Conservation (phyloP, 2,888 invertebrate genomes). For the Ectemnius lituratus region DNA sequence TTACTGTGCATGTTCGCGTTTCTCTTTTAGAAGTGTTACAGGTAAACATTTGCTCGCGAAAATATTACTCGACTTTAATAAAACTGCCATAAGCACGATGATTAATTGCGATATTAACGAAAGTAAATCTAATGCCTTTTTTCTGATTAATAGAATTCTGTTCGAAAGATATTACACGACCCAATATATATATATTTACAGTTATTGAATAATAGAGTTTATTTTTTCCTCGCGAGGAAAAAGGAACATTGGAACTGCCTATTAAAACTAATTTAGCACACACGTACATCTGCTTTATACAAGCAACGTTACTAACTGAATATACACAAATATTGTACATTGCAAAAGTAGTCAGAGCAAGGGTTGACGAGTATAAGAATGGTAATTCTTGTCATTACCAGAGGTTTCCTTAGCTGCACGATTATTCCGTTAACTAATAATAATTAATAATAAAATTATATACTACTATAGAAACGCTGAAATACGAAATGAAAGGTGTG, state of each 20-base stretch:
- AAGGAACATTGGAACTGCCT: constrained; percentile 58
- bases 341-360: constrained; percentile 73
- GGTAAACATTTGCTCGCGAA: background rate
- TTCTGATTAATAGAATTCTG: constrained; percentile 43
- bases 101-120: too few species aligned
- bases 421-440: constrained; percentile 48
- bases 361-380: constrained; percentile 60
- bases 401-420: constrained; percentile 45
- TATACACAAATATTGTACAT: constrained; percentile 66
- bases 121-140: constrained; percentile 1
- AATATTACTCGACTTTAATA: too few species aligned
- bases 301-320: constrained; percentile 48
- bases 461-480: too few species aligned
- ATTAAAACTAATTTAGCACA: constrained; percentile 57
- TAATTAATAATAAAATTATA: constrained; percentile 7
- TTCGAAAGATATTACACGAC: constrained; percentile 26
- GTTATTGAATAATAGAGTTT: constrained; percentile 54
- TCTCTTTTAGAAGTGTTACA: background rate
- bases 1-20: constrained; percentile 3
- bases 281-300: constrained; percentile 47
- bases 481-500: constrained; percentile 43
- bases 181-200: constrained; percentile 49
- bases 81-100: too few species aligned
- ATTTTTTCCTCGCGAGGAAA: constrained; percentile 55
- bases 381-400: constrained; percentile 24